phyloP scores from a whole-genome alignment of 2,113 vertebrate genomes.

The Mus pahari region DNA sequence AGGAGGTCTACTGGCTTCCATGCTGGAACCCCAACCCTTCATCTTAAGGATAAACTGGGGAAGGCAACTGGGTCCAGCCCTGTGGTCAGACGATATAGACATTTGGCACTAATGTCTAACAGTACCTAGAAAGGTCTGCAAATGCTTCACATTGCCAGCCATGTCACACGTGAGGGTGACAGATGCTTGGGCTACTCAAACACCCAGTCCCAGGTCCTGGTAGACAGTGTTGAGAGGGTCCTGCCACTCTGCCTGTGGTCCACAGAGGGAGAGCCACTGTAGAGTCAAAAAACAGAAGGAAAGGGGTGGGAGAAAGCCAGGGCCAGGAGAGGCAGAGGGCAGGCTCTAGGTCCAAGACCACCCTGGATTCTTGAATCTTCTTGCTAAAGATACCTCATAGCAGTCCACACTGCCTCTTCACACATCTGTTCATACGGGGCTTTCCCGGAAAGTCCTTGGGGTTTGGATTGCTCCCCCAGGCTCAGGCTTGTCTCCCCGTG shows the following conservation, averaged over 20 bases:
- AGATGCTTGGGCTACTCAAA: background rate
- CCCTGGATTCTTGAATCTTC: fast-evolving
- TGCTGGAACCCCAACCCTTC: background rate
- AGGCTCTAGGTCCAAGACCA: background rate
- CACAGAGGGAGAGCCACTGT: background rate
- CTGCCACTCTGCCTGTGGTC: background rate
- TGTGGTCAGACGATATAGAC: background rate
- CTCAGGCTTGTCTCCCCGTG: background rate
- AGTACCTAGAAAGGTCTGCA: background rate
- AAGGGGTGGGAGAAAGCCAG: background rate
- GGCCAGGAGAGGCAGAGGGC: background rate
- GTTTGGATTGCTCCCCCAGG: background rate
- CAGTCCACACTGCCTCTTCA: fast-evolving
- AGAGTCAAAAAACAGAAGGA: background rate
- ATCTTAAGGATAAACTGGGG: background rate
- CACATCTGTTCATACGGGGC: background rate
- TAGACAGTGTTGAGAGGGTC: background rate
- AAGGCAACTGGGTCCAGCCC: background rate
- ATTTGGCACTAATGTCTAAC: background rate
- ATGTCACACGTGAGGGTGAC: background rate
- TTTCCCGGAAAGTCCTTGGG: background rate
- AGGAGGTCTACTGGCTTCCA: background rate
- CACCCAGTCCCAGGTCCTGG: background rate
- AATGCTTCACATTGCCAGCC: background rate
- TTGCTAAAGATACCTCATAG: background rate